Percentiles rank a stretch among this genome's conserved stretches.
Conservation (phyloP, 2,797 vertebrate species). For the Spondyliosoma cantharus region DNA sequence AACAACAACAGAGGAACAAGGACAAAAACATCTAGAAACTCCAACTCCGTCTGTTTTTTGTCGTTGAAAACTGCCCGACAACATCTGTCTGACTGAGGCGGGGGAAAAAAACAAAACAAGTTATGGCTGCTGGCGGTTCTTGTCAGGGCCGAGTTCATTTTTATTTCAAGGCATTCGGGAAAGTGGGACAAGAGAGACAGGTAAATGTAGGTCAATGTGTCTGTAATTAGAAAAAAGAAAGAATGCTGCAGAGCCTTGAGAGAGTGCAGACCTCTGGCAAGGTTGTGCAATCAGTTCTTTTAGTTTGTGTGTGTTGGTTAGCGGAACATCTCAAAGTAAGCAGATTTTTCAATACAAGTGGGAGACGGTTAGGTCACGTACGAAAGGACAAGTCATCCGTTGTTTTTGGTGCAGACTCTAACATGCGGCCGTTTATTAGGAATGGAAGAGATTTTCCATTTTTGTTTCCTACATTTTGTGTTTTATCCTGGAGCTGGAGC, state of each 20-base stretch:
- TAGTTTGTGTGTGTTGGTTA: background rate
- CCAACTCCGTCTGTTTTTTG: background rate
- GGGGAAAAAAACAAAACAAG: background rate
- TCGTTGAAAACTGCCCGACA: conserved; percentile 46
- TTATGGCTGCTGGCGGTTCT: background rate
- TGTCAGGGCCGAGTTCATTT: background rate
- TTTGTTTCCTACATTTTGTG: no score
- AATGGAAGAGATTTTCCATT: no score
- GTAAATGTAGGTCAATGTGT: conserved; percentile 53
- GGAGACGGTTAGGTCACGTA: background rate
- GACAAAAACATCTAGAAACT: conserved; percentile 16
- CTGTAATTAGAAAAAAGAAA: background rate
- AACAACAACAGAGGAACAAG: conserved; percentile 49
- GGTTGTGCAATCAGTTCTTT: background rate
- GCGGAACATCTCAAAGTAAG: background rate
- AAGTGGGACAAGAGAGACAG: conserved; percentile 1
- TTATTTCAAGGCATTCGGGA: fast-evolving
- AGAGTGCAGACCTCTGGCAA: background rate
- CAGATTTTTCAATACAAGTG: background rate
- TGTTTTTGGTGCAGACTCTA: background rate
- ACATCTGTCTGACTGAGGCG: conserved; percentile 32
- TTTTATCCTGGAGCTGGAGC: no score
- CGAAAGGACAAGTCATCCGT: background rate
- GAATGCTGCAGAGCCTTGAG: background rate
- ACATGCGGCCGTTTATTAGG: background rate